These are phyloP conservation scores for Spea hammondii DNA, from an alignment of 2,797 vertebrate species.

Conservation along the genomic window DNA sequence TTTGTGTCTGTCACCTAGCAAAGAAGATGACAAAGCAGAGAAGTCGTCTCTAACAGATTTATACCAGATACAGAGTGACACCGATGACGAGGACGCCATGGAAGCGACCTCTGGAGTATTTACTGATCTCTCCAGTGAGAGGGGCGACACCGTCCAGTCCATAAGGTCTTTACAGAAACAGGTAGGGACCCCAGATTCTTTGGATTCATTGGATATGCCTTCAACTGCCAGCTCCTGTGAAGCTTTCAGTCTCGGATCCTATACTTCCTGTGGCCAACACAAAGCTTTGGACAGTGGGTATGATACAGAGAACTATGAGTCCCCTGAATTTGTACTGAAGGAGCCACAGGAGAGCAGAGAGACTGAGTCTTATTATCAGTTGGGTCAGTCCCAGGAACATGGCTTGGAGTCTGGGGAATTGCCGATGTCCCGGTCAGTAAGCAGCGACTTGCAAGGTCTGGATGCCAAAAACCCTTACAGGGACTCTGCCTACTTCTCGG, in stretches of 20 bases:
- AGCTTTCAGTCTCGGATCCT: constrained; percentile 72
- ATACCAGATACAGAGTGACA: constrained; percentile 37
- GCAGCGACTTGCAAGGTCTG: constrained; percentile 68
- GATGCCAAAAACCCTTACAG: constrained; percentile 82
- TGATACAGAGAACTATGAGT: constrained; percentile 94
- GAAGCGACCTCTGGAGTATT: constrained; percentile 81
- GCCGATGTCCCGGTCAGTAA: constrained; percentile 58
- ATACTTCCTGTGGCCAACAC: constrained; percentile 73
- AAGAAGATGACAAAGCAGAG: constrained; percentile 11
- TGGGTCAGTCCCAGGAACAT: constrained; percentile 68
- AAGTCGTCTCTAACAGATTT: constrained; percentile 14
- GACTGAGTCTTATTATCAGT: constrained; percentile 61
- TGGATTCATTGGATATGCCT: constrained; percentile 84
- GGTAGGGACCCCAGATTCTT: constrained; percentile 81
- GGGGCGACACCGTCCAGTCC: constrained; percentile 63
- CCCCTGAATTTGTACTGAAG: constrained; percentile 90
- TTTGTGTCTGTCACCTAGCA: constrained; percentile 10
- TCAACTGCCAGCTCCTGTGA: constrained; percentile 78
- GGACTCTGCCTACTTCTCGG: constrained; percentile 96
- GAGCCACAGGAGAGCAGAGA: constrained; percentile 81
- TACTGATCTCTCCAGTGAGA: constrained; percentile 75
- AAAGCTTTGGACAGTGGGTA: constrained; percentile 92
- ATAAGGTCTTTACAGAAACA: constrained; percentile 83
- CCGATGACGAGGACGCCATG: constrained; percentile 72
- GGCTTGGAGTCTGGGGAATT: constrained; percentile 60